Evolutionary conservation across 2,797 vertebrate species (phyloP).

Genomic region (Crax fasciolata): DNA sequence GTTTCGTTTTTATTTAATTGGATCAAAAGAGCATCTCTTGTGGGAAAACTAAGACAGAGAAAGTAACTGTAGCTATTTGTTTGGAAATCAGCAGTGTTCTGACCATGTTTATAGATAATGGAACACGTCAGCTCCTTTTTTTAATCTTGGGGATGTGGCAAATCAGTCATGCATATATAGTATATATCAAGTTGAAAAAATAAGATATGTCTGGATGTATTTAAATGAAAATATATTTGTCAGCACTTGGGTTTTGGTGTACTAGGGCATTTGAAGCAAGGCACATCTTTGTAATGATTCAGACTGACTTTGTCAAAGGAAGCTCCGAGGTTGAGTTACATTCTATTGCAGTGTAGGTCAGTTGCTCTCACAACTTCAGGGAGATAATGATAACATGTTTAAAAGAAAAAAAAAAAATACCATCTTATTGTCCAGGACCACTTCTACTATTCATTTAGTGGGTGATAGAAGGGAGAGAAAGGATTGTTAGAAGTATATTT

Average conservation of each 20-base stretch:
- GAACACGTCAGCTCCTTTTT: not conserved
- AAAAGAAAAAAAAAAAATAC: not conserved
- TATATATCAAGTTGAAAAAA: not conserved
- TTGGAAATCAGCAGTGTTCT: not conserved
- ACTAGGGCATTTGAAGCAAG: not conserved
- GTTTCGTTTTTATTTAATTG: slow-evolving; percentile 45
- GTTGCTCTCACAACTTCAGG: not conserved
- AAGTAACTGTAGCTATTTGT: not conserved
- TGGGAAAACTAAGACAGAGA: slow-evolving; percentile 1
- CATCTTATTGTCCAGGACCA: not conserved
- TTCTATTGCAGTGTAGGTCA: not conserved
- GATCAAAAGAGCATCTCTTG: not conserved
- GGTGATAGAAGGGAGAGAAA: not conserved
- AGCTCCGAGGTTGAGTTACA: not conserved
- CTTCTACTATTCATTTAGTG: not conserved
- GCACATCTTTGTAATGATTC: not conserved
- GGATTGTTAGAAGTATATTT: not conserved
- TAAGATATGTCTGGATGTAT: not conserved
- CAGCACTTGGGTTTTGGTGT: not conserved
- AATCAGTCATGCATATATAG: not conserved
- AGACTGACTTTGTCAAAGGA: not conserved
- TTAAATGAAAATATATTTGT: not conserved
- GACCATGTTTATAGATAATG: not conserved
- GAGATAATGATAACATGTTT: not conserved
- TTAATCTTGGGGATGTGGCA: not conserved